A percentile compares a stretch with the other conserved stretches of the same genome.
These are phyloP conservation scores for Chloroclysta siterata DNA, from an alignment of 2,888 invertebrate genomes.

Conservation along the genomic window DNA sequence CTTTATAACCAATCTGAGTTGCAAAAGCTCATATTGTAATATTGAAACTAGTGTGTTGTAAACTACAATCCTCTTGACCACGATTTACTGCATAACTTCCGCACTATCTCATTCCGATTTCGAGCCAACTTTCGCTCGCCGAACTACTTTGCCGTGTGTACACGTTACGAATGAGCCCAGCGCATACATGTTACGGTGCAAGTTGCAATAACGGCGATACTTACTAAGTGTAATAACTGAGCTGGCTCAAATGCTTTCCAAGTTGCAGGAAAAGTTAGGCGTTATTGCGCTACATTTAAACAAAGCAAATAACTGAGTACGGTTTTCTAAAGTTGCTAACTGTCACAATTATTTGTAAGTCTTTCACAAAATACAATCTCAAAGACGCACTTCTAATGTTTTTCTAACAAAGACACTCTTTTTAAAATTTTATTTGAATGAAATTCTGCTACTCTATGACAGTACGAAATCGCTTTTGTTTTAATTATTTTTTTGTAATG, in stretches of 20 bases:
- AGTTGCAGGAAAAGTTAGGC: constrained; percentile 21
- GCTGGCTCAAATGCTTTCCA: constrained; percentile 33
- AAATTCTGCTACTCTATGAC: no score
- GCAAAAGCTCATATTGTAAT: constrained; percentile 6
- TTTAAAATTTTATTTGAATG: no score
- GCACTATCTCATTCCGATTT: constrained; percentile 26
- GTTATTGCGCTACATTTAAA: constrained; percentile 12
- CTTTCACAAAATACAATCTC: no score
- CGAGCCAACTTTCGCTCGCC: constrained; percentile 14
- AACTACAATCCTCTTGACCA: constrained; percentile 18
- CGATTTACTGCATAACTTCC: constrained; percentile 25
- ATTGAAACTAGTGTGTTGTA: neutral
- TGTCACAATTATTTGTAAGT: no score
- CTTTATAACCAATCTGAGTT: neutral
- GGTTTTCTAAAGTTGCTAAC: neutral
- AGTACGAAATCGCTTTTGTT: no score
- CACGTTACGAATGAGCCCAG: constrained; percentile 65
- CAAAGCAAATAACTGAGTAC: constrained; percentile 1
- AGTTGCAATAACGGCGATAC: constrained; percentile 77
- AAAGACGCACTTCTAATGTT: no score
- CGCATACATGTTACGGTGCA: constrained; percentile 74
- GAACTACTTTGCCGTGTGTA: constrained; percentile 24
- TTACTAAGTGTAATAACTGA: constrained; percentile 80
- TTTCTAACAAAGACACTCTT: no score
- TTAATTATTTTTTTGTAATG: no score